Evolutionary conservation across 2,797 vertebrate genomes (phyloP).

Genomic region (Leuciscus waleckii): DNA sequence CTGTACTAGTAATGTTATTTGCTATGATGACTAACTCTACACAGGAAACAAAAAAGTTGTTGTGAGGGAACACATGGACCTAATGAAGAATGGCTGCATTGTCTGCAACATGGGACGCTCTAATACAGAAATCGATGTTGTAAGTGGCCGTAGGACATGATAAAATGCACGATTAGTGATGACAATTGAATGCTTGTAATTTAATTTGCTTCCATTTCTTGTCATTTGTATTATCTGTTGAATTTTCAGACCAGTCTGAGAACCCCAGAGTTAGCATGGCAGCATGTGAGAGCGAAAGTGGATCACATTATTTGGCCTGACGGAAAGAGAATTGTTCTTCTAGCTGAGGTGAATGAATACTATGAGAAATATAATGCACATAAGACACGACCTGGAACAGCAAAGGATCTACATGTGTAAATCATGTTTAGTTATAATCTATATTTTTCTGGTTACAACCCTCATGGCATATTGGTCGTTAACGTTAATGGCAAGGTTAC

Average conservation of each 20-base stretch:
- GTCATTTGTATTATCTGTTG: neutral
- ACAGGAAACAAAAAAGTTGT: slow-evolving; percentile 94
- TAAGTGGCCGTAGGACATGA: slow-evolving; percentile 44
- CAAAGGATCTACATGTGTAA: slow-evolving; percentile 2
- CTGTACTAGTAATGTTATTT: neutral
- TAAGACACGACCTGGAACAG: neutral
- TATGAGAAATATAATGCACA: neutral
- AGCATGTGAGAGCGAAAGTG: slow-evolving; percentile 88
- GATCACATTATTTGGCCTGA: slow-evolving; percentile 96
- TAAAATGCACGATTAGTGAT: neutral
- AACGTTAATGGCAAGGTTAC: slow-evolving; percentile 21
- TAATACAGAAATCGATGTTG: slow-evolving; percentile 91
- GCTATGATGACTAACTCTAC: slow-evolving; percentile 1
- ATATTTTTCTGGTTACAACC: neutral
- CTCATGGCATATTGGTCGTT: neutral
- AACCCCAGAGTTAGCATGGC: slow-evolving; percentile 90
- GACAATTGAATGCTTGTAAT: neutral
- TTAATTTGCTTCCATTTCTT: neutral
- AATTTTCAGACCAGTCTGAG: slow-evolving; percentile 83
- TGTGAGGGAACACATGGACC: slow-evolving; percentile 87
- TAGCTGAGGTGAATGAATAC: slow-evolving; percentile 86
- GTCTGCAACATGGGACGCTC: slow-evolving; percentile 98
- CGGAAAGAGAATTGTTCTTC: slow-evolving; percentile 88
- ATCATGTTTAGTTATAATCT: neutral
- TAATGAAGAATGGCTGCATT: slow-evolving; percentile 94